A percentile compares a stretch with the other conserved stretches of the same genome.
phyloP scores from a whole-genome alignment of 2,113 vertebrate genomes.

The Actenoides hombroni region DNA sequence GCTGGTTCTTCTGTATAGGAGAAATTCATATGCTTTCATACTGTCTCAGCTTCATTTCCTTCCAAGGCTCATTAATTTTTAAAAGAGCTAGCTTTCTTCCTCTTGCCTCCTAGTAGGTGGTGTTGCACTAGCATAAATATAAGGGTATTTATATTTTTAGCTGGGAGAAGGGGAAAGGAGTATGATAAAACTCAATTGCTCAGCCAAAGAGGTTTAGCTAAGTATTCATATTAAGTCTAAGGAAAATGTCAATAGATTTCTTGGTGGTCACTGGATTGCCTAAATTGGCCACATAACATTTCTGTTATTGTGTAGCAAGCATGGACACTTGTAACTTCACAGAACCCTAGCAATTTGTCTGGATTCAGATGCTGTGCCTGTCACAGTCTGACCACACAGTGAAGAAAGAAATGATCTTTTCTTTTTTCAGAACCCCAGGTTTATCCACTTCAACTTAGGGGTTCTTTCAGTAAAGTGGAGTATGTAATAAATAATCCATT shows the following conservation, averaged over 20 bases:
- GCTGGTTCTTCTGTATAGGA: constrained; percentile 49
- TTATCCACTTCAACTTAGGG: neutral
- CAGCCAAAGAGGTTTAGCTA: constrained; percentile 37
- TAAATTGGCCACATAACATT: neutral
- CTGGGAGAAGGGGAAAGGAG: constrained; percentile 24
- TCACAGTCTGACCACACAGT: neutral
- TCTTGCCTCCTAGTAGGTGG: constrained; percentile 62
- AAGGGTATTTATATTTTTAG: constrained; percentile 43
- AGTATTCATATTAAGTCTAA: constrained; percentile 20
- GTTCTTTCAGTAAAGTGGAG: neutral
- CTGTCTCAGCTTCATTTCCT: constrained; percentile 67
- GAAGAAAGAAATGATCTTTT: neutral
- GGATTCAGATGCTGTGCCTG: neutral
- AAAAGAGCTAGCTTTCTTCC: constrained; percentile 65
- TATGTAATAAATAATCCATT: neutral
- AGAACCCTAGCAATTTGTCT: neutral
- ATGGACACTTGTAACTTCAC: neutral
- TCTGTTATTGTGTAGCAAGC: neutral
- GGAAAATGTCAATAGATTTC: neutral
- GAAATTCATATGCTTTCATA: constrained; percentile 65
- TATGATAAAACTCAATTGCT: constrained; percentile 46
- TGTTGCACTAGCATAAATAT: constrained; percentile 59
- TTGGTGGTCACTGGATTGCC: constrained; percentile 7
- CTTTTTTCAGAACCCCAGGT: neutral
- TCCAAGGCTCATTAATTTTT: constrained; percentile 70